Base-by-base conservation (phyloP, 1,140 invertebrate species). In the Laupala kohalensis region DNA sequence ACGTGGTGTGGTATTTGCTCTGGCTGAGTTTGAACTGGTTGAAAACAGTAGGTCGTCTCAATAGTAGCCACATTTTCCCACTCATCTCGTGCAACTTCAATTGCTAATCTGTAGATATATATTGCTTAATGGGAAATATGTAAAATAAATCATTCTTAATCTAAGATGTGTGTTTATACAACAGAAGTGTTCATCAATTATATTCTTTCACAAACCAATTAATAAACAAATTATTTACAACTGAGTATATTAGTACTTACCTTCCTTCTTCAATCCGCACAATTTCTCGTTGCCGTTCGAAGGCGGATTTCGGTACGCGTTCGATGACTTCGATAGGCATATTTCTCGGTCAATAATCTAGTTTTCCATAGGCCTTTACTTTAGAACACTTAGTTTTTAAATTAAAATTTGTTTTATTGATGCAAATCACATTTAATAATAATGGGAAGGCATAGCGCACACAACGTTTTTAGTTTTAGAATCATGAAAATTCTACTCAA, bases 51-150 rank as follows among this genome's bases (percentile, higher is more conserved):
- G 9, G 26, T 53, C 12, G 70, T 64, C 26, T 71, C 63, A 15
- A 71, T 53, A 23, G 70, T 71, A 26, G 70, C 70, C 25, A 71
- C 70, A 30, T 30, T 65, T 9, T 71, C 29, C 70, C 70, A 71
- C 24, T 71, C 70, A 26, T 71, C 62, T 26, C 15, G 53, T 29
- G 70, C 70, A 64, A 26, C 64, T 27, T 30, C 64, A 30, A 23
- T 64, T 19, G 70, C 63, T 28, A 71, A 27, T 28, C 70, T 71
- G 63, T 23, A 27, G 6, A 28, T 23, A 66, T 15, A 26, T 26
- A 66, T n/a, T n/a, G n/a, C n/a, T 53, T 53, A 53, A 9, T 13
- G 37, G 37, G 23, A 4, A 27, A 30, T 6, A 5, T 9, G 9
- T 27, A 27, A 13, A 19, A 65, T 23, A 6, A 6, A 64, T 23